These are phyloP conservation scores for Acromyrmex heyeri DNA, from an alignment of 1,140 invertebrate species.

Conservation along the genomic window DNA sequence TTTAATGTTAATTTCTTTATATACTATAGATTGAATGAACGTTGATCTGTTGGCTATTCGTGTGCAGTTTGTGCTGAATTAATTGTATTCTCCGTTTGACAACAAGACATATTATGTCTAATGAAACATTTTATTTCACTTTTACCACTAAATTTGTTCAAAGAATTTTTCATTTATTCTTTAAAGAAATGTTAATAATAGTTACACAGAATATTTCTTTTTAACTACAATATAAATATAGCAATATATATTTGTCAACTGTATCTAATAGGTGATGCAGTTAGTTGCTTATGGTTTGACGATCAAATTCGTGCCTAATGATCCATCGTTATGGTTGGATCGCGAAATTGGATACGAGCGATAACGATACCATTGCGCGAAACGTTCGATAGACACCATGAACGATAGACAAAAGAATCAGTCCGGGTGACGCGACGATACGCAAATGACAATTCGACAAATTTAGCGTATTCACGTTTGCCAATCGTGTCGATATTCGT, in stretches of 20 bases:
- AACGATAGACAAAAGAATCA: conserved; percentile 64
- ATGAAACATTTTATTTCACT: background rate
- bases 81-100: background rate
- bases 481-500: conserved; percentile 16
- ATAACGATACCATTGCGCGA: conserved; percentile 65
- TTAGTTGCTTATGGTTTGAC: conserved; percentile 68
- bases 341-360: conserved; percentile 66
- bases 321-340: conserved; percentile 68
- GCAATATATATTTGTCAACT: background rate
- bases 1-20: background rate
- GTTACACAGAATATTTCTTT: background rate
- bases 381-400: conserved; percentile 39
- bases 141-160: background rate
- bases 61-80: background rate
- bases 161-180: background rate
- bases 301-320: conserved; percentile 68
- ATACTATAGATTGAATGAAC: background rate
- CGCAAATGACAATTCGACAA: conserved; percentile 51
- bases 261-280: conserved; percentile 43
- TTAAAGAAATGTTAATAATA: background rate
- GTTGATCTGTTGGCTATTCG: background rate
- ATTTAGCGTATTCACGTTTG: conserved; percentile 44
- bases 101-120: background rate
- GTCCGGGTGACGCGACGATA: conserved; percentile 23
- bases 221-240: background rate